Evolutionary conservation across 2,797 vertebrate species (phyloP), one percentile per base, ranked within the genome.

Genomic region (Pangasius sanitwongsei): DNA sequence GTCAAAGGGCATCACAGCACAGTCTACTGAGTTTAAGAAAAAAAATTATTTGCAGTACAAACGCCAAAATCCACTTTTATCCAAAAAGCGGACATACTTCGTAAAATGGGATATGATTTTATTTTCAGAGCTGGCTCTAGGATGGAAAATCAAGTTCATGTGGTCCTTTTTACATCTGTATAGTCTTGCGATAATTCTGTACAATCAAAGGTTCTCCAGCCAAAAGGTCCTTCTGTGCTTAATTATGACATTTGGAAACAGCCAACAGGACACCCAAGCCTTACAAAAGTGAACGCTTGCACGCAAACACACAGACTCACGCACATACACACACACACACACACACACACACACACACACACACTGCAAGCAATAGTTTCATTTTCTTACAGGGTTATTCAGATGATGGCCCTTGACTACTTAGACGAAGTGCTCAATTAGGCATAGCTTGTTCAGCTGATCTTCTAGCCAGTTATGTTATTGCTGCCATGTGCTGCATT

Each of bases 371-470:
- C 91, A 87, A 88, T 93, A 93, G 92, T 92, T 92, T 91, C 86
- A 55, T 91, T 94, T 94, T 95, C 93, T 91, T 92, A 92, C 93
- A 90, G 90, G 95, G 95, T 95, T 95, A 94, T 89, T 94, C 92
- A 93, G 86, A 92, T 90, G 92, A 91, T 94, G 92, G 94, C 92
- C 95, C 93, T 91, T 94, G 92, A 95, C 95, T 95, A 95, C 95
- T 95, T 95, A 95, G 94, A 91, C 92, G 94, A 95, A 96, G 94
- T 94, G 95, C 94, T 96, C 95, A 95, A 96, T 96, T 96, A 96
- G 95, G 92, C 95, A 91, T 92, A 93, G 94, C 94, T 95, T 95
- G 94, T 94, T 96, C 93, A 94, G 94, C 93, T 91, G 92, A 96
- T 95, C 95, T 95, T 92, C 94, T 90, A 93, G 92, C 92, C 93